These are phyloP conservation scores for Nezara viridula DNA, from an alignment of 2,888 invertebrate species.

Conservation along the genomic window DNA sequence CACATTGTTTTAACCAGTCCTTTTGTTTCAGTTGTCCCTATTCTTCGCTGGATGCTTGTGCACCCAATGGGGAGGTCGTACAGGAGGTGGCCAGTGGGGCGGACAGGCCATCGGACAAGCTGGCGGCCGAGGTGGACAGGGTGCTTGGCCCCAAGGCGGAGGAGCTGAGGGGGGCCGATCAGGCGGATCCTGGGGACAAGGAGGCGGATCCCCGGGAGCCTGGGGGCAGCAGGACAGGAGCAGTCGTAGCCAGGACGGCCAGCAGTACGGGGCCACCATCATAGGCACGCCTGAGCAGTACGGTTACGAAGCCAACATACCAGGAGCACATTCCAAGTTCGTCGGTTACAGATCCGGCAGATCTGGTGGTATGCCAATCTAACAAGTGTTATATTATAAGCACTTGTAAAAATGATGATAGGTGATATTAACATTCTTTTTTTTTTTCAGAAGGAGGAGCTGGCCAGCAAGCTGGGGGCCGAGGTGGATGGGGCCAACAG, in stretches of 20 bases:
- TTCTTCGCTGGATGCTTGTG: conserved; percentile 14
- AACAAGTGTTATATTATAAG: not conserved
- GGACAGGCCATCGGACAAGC: not conserved
- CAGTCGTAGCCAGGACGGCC: conserved; percentile 52
- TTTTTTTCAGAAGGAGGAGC: not conserved
- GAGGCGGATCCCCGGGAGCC: conserved; percentile 48
- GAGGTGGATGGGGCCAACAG: not conserved
- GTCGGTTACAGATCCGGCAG: conserved; percentile 61
- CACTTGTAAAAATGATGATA: not conserved
- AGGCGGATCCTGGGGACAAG: conserved; percentile 54
- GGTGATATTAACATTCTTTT: not conserved
- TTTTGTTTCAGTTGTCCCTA: not conserved
- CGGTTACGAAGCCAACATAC: conserved; percentile 64
- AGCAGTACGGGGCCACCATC: conserved; percentile 62
- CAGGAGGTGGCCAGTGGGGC: not conserved
- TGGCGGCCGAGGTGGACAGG: not conserved
- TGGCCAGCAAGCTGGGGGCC: not conserved
- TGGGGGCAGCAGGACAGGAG: conserved; percentile 40
- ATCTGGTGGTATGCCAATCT: conserved; percentile 11
- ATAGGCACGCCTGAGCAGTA: conserved; percentile 62
- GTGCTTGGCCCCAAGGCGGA: conserved; percentile 51
- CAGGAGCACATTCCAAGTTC: conserved; percentile 63
- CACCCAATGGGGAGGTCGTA: not conserved
- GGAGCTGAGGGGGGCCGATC: conserved; percentile 26
- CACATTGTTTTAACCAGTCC: too few species aligned